Conservation (phyloP, 2,888 invertebrate species). For the Tanypteryx hageni region DNA sequence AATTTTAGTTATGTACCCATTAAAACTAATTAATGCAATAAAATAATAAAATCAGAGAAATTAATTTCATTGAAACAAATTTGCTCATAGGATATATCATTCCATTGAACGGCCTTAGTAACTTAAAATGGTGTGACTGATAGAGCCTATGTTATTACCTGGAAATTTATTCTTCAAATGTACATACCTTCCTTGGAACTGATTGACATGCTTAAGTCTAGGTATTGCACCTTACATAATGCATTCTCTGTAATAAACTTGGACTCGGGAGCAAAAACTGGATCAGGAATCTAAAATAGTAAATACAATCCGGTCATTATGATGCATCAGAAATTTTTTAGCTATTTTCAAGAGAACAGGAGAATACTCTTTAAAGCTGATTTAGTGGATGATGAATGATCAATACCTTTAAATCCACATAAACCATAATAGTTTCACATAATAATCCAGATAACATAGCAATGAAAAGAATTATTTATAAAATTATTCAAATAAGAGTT, state of each 20-base stretch:
- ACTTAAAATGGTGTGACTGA: too few relatives aligned
- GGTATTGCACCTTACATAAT: conserved; percentile 83
- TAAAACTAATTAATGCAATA: too few relatives aligned
- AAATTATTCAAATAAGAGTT: too few relatives aligned
- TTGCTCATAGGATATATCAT: neutral
- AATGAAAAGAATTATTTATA: too few relatives aligned
- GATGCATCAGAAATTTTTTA: neutral
- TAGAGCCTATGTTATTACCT: too few relatives aligned
- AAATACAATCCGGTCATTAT: neutral
- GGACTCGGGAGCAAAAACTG: conserved; percentile 76
- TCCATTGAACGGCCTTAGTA: too few relatives aligned
- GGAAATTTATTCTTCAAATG: neutral
- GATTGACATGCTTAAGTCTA: conserved; percentile 90
- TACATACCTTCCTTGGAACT: conserved; percentile 76
- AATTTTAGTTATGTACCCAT: neutral
- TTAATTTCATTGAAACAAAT: neutral
- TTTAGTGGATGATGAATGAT: neutral
- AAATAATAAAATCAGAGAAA: too few relatives aligned
- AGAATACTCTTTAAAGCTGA: neutral
- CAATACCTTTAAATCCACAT: too few relatives aligned
- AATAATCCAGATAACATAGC: too few relatives aligned
- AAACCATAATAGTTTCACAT: too few relatives aligned
- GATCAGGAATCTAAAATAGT: conserved; percentile 75
- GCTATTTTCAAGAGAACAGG: neutral
- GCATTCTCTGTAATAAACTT: conserved; percentile 74